A percentile compares a stretch with the other conserved stretches of the same genome.
These are phyloP conservation scores for Ornithoptera priamus DNA, from an alignment of 2,888 invertebrate species.

Conservation along the genomic window DNA sequence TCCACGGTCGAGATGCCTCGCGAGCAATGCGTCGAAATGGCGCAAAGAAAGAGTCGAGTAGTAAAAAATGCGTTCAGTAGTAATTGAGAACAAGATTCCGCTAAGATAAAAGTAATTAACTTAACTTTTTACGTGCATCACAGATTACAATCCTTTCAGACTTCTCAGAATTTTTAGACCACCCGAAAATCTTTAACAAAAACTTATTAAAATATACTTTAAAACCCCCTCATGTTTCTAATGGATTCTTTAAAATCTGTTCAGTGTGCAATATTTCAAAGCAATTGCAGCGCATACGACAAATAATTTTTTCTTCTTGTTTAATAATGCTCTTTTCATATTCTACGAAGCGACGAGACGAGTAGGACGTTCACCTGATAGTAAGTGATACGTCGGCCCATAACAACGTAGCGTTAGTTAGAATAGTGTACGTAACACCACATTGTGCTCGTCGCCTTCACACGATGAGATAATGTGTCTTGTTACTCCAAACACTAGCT, in stretches of 20 bases:
- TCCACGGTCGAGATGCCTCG: not conserved
- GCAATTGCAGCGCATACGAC: too few species aligned
- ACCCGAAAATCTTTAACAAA: not conserved
- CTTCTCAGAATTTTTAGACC: not conserved
- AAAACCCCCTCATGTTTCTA: not conserved
- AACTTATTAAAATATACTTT: not conserved
- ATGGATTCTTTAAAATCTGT: not conserved
- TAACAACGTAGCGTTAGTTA: too few species aligned
- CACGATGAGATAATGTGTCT: too few species aligned
- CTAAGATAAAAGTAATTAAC: not conserved
- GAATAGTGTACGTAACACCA: too few species aligned
- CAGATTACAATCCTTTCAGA: not conserved
- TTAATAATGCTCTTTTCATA: too few species aligned
- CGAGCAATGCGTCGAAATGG: constrained; percentile 2
- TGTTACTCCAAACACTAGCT: too few species aligned
- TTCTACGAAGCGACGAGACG: too few species aligned
- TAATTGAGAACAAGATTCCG: constrained; percentile 4
- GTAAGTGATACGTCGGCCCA: too few species aligned
- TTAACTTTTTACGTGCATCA: constrained; percentile 1
- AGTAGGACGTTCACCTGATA: too few species aligned
- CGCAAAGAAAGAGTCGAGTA: not conserved
- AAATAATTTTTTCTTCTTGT: too few species aligned
- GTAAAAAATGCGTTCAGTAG: constrained; percentile 7
- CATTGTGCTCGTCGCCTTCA: too few species aligned
- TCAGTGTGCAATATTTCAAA: not conserved